phyloP scores from a whole-genome alignment of 2,888 invertebrate genomes.

The Apomyelois bistriatella region DNA sequence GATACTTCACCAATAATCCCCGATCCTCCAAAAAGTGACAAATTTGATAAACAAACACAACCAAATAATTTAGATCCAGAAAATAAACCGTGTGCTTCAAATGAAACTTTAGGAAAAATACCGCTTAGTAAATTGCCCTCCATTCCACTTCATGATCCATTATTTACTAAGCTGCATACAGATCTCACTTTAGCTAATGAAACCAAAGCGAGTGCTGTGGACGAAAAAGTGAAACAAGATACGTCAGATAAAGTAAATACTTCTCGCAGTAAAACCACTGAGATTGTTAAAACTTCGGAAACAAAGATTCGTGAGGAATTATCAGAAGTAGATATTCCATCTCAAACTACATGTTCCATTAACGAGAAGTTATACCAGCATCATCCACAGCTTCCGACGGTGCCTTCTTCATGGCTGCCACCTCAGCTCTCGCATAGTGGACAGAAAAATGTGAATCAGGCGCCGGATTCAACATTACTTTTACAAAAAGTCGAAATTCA shows the following conservation, averaged over 20 bases:
- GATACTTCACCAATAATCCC: conserved; percentile 48
- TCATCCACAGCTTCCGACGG: conserved; percentile 61
- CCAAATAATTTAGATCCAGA: conserved; percentile 1
- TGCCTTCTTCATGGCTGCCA: conserved; percentile 65
- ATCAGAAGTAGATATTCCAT: conserved; percentile 27
- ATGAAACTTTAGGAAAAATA: conserved; percentile 40
- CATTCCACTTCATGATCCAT: conserved; percentile 55
- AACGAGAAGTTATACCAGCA: conserved; percentile 33
- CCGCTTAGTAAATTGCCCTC: conserved; percentile 56
- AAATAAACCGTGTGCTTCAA: conserved; percentile 21
- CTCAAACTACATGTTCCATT: conserved; percentile 28
- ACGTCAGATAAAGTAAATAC: conserved; percentile 20
- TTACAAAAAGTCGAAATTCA: conserved; percentile 52
- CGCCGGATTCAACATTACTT: conserved; percentile 49
- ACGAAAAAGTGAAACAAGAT: not conserved
- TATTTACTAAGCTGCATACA: conserved; percentile 38
- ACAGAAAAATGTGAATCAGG: conserved; percentile 35
- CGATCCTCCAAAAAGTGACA: conserved; percentile 32
- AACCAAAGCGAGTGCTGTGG: conserved; percentile 23
- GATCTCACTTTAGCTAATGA: conserved; percentile 31
- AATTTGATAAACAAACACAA: conserved; percentile 21
- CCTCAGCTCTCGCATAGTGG: conserved; percentile 35
- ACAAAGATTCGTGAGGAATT: conserved; percentile 26
- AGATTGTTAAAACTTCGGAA: conserved; percentile 23
- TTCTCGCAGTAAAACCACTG: conserved; percentile 25